Percentiles rank a stretch among this genome's conserved stretches.
phyloP scores from a whole-genome alignment of 2,113 vertebrate species.

The Acrocephalus arundinaceus region DNA sequence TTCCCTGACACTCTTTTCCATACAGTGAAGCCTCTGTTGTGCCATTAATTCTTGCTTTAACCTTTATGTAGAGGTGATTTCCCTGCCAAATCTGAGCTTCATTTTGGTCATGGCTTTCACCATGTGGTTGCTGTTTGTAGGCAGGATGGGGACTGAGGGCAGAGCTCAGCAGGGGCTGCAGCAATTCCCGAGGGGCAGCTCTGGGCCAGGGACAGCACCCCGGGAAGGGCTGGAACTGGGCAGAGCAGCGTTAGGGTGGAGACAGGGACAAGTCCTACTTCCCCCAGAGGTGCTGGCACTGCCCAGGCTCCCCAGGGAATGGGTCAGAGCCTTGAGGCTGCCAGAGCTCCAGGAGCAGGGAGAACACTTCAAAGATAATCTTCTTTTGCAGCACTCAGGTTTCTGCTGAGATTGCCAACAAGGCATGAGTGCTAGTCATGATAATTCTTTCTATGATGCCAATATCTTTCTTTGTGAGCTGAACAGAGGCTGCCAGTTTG shows the following conservation, averaged over 20 bases:
- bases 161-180: background rate
- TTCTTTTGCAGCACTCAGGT: background rate
- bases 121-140: background rate
- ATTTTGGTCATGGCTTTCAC: background rate
- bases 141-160: background rate
- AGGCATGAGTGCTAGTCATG: background rate
- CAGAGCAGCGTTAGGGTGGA: fast-evolving
- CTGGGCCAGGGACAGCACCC: background rate
- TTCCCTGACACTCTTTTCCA: background rate
- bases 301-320: background rate
- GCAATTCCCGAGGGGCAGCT: background rate
- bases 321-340: background rate
- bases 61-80: background rate
- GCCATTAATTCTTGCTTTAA: background rate
- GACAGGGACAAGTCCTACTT: background rate
- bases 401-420: background rate
- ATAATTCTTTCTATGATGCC: background rate
- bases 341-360: background rate
- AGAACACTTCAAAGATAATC: background rate
- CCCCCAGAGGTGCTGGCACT: background rate
- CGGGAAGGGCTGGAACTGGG: background rate
- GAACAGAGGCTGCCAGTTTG: background rate
- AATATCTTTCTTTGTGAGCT: background rate
- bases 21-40: background rate
- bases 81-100: background rate